Evolutionary conservation across 2,797 vertebrate species (phyloP).

Genomic region (Melanogrammus aeglefinus): DNA sequence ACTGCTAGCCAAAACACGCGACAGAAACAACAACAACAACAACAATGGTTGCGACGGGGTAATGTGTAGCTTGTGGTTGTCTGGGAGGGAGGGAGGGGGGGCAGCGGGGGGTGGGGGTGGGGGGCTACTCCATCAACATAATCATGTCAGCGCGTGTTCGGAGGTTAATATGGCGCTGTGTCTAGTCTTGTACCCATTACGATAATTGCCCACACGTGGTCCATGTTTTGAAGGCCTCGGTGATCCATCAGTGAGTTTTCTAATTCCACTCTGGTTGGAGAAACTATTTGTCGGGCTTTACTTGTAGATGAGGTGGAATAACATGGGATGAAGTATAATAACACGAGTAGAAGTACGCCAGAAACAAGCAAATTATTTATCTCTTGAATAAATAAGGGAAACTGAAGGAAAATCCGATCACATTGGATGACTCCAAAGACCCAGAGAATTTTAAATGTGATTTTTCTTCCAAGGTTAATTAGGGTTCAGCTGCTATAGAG

Average conservation of each 20-base stretch:
- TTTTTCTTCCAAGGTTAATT: background rate
- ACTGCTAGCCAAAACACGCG: constrained; percentile 20
- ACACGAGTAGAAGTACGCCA: background rate
- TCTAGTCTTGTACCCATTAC: background rate
- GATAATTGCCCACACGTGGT: background rate
- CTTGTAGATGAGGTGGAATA: background rate
- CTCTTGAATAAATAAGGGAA: too few species aligned
- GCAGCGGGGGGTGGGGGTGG: background rate
- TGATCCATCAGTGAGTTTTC: background rate
- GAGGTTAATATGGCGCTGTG: background rate
- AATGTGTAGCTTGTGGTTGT: background rate
- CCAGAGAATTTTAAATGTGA: background rate
- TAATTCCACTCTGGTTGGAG: background rate
- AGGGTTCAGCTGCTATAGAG: background rate
- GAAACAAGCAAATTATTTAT: too few species aligned
- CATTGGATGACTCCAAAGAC: background rate
- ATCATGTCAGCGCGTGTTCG: background rate
- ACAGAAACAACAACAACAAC: background rate
- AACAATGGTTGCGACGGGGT: background rate
- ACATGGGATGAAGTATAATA: background rate
- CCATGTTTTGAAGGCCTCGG: background rate
- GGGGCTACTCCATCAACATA: background rate
- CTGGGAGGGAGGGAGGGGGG: background rate
- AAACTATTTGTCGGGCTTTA: too few species aligned
- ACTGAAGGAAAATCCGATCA: background rate